A percentile compares a stretch with the other conserved stretches of the same genome.
These are phyloP conservation scores for Acrocera orbiculus DNA, from an alignment of 2,888 invertebrate species.

Conservation along the genomic window DNA sequence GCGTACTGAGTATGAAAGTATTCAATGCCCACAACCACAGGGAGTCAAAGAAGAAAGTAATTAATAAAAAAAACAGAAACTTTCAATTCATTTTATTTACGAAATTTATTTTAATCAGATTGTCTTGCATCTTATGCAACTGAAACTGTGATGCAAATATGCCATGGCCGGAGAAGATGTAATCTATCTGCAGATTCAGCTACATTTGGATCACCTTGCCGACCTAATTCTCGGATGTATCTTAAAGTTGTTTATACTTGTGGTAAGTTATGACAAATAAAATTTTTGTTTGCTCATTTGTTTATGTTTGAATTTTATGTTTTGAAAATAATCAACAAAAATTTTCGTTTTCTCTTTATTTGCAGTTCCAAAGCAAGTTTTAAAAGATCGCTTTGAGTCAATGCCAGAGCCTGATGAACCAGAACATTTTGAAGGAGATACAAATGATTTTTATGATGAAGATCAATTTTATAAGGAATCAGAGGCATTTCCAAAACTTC, in stretches of 20 bases:
- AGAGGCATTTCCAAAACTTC: conserved; percentile 35
- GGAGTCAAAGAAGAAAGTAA: conserved; percentile 79
- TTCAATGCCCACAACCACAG: conserved; percentile 73
- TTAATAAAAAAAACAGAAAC: conserved; percentile 23
- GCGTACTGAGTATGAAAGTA: conserved; percentile 75
- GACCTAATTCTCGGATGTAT: conserved; percentile 64
- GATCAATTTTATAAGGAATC: conserved; percentile 39
- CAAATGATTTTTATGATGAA: conserved; percentile 37
- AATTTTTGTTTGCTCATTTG: too few species aligned
- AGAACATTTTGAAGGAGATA: conserved; percentile 35
- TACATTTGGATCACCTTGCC: conserved; percentile 70
- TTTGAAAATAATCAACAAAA: background rate
- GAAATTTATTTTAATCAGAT: conserved; percentile 34
- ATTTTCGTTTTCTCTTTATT: conserved; percentile 5
- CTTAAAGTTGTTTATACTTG: conserved; percentile 78
- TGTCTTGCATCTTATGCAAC: conserved; percentile 78
- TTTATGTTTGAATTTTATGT: background rate
- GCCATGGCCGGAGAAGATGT: conserved; percentile 70
- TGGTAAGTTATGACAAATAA: conserved; percentile 61
- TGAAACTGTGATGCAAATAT: conserved; percentile 74
- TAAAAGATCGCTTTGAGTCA: conserved; percentile 67
- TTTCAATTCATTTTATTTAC: background rate
- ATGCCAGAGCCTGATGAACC: conserved; percentile 62
- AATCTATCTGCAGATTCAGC: conserved; percentile 66
- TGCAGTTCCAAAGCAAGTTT: conserved; percentile 64